A percentile compares a stretch with the other conserved stretches of the same genome.
These are phyloP conservation scores for Hydrotaea diabolus DNA, from an alignment of 2,888 invertebrate genomes.

Conservation along the genomic window DNA sequence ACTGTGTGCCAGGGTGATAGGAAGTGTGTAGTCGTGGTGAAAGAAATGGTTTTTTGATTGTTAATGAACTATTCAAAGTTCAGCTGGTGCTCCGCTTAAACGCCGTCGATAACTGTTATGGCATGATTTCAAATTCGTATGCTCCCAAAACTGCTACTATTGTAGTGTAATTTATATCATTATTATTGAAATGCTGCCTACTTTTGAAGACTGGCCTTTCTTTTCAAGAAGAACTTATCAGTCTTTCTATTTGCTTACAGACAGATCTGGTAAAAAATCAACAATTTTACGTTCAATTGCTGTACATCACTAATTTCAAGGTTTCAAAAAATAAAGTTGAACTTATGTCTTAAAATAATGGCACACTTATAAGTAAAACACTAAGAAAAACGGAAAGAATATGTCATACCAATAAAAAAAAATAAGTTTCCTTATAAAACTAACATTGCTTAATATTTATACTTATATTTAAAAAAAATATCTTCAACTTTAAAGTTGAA, in stretches of 20 bases:
- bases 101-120: no score
- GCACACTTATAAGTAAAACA: constrained; percentile 27
- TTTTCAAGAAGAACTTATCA: not conserved
- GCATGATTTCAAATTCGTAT: no score
- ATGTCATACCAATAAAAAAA: not conserved
- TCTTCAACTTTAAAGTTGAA: constrained; percentile 68
- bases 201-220: not conserved
- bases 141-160: no score
- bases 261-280: not conserved
- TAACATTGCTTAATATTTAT: constrained; percentile 17
- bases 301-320: constrained; percentile 51
- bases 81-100: no score
- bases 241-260: not conserved
- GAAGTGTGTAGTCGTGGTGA: no score
- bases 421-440: constrained; percentile 5
- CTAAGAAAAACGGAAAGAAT: not conserved
- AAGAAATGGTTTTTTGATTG: no score
- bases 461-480: constrained; percentile 40
- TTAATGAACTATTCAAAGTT: no score
- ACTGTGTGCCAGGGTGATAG: no score
- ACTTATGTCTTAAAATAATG: constrained; percentile 31
- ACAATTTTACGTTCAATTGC: not conserved
- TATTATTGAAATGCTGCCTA: no score
- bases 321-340: constrained; percentile 3
- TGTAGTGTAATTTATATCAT: no score